These are phyloP conservation scores for Calyptomena viridis DNA, from an alignment of 2,113 vertebrate species.

Conservation along the genomic window DNA sequence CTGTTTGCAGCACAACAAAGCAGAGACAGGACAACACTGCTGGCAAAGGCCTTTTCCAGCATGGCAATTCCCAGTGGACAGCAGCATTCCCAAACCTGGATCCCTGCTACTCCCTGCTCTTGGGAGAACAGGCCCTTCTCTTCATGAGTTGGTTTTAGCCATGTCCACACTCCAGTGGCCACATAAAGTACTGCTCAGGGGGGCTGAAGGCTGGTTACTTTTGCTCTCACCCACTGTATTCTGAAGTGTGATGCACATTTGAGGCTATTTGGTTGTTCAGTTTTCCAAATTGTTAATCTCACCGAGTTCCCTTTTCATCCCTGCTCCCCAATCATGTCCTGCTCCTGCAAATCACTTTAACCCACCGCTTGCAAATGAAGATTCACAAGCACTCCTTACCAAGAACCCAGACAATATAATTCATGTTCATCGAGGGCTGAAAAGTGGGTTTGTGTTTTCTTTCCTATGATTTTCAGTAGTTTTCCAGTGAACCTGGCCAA, in stretches of 20 bases:
- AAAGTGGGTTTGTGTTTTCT: background rate
- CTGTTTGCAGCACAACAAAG: background rate
- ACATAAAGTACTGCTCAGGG: background rate
- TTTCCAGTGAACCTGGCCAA: slow-evolving; percentile 18
- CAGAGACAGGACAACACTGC: background rate
- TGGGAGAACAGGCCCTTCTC: background rate
- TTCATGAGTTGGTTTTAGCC: background rate
- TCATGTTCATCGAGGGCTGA: background rate
- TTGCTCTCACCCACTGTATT: background rate
- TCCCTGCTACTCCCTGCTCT: background rate
- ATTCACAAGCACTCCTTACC: background rate
- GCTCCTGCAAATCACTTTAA: background rate
- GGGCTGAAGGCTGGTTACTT: background rate
- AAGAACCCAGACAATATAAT: background rate
- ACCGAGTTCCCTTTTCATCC: background rate
- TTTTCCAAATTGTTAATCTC: background rate
- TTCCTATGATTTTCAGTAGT: background rate
- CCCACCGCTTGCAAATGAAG: background rate
- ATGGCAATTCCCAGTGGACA: background rate
- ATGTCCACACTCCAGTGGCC: fast-evolving
- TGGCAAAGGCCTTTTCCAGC: background rate
- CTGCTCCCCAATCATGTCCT: background rate
- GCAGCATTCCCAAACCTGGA: background rate
- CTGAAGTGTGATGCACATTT: background rate
- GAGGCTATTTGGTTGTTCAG: background rate